A percentile compares a stretch with the other conserved stretches of the same genome.
phyloP scores from a whole-genome alignment of 2,888 invertebrate genomes.

The Mantis religiosa region DNA sequence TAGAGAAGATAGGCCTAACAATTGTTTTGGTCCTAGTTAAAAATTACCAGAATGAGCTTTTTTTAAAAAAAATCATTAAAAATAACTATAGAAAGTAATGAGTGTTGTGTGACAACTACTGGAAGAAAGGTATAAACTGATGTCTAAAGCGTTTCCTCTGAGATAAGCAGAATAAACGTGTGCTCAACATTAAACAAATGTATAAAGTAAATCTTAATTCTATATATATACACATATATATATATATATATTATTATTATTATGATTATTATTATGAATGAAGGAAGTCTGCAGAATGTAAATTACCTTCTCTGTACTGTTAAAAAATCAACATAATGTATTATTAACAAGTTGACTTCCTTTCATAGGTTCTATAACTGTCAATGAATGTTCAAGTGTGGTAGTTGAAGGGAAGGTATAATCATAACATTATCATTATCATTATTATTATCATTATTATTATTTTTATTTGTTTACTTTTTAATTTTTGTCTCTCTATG shows the following conservation, averaged over 20 bases:
- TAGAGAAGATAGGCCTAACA: slow-evolving; percentile 27
- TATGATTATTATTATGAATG: slow-evolving; percentile 20
- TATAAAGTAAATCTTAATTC: slow-evolving; percentile 10
- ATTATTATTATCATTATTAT: background rate
- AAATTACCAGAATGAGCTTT: background rate
- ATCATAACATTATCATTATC: slow-evolving; percentile 8
- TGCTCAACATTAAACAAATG: slow-evolving; percentile 21
- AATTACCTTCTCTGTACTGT: slow-evolving; percentile 24
- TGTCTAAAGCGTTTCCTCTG: slow-evolving; percentile 1
- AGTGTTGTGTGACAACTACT: slow-evolving; percentile 13
- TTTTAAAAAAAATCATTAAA: slow-evolving; percentile 8
- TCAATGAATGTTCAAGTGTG: slow-evolving; percentile 30
- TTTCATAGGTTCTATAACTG: slow-evolving; percentile 17
- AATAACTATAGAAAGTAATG: slow-evolving; percentile 1
- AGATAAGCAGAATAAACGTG: slow-evolving; percentile 8
- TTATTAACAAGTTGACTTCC: slow-evolving; percentile 12
- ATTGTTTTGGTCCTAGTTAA: slow-evolving; percentile 24
- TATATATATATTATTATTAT: background rate
- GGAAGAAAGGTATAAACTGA: slow-evolving; percentile 8
- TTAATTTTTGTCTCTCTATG: slow-evolving; percentile 30
- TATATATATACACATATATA: slow-evolving; percentile 18
- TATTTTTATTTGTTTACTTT: background rate
- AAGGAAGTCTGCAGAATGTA: slow-evolving; percentile 24
- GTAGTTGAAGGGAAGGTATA: slow-evolving; percentile 26
- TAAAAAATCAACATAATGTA: slow-evolving; percentile 9